Percentiles rank a stretch among this genome's conserved stretches.
These are phyloP conservation scores for Anoncus sp. DNA, from an alignment of 2,888 invertebrate species.

Conservation along the genomic window DNA sequence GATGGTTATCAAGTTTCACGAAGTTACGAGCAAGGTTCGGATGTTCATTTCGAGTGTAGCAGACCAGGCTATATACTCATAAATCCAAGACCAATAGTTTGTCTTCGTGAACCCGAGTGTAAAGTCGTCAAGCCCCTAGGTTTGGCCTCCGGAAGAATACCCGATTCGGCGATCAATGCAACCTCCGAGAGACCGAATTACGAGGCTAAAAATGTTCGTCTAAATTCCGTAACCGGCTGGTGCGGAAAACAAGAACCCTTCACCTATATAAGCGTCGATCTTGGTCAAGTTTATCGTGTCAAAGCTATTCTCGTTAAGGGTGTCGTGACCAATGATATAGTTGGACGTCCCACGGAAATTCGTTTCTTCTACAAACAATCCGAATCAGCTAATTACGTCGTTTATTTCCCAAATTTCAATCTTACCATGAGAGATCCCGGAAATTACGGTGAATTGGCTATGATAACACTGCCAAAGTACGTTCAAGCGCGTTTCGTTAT, in stretches of 20 bases:
- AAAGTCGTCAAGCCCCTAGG: slow-evolving; percentile 96
- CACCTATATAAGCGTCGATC: slow-evolving; percentile 97
- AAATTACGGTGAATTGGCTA: slow-evolving; percentile 97
- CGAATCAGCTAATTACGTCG: slow-evolving; percentile 97
- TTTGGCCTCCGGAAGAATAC: slow-evolving; percentile 95
- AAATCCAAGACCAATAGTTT: slow-evolving; percentile 95
- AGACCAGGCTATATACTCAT: slow-evolving; percentile 97
- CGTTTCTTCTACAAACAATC: slow-evolving; percentile 98
- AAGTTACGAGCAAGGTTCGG: slow-evolving; percentile 95
- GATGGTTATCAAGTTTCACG: slow-evolving; percentile 94
- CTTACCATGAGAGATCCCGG: slow-evolving; percentile 97
- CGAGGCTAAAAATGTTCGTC: slow-evolving; percentile 93
- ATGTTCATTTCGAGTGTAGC: slow-evolving; percentile 95
- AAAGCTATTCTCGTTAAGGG: slow-evolving; percentile 97
- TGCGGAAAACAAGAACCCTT: slow-evolving; percentile 99
- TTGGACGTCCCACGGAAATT: slow-evolving; percentile 97
- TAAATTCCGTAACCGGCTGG: slow-evolving; percentile 98
- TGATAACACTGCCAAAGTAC: slow-evolving; percentile 97
- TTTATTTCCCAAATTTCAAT: slow-evolving; percentile 98
- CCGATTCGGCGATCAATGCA: slow-evolving; percentile 97
- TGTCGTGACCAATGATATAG: slow-evolving; percentile 97
- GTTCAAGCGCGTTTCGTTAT: slow-evolving; percentile 97
- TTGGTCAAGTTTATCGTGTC: slow-evolving; percentile 96
- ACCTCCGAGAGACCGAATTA: slow-evolving; percentile 97
- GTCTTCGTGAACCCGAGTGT: slow-evolving; percentile 96